A percentile compares a stretch with the other conserved stretches of the same genome.
phyloP scores from a whole-genome alignment of 2,797 vertebrate species.

The Acestrorhynchus altus region DNA sequence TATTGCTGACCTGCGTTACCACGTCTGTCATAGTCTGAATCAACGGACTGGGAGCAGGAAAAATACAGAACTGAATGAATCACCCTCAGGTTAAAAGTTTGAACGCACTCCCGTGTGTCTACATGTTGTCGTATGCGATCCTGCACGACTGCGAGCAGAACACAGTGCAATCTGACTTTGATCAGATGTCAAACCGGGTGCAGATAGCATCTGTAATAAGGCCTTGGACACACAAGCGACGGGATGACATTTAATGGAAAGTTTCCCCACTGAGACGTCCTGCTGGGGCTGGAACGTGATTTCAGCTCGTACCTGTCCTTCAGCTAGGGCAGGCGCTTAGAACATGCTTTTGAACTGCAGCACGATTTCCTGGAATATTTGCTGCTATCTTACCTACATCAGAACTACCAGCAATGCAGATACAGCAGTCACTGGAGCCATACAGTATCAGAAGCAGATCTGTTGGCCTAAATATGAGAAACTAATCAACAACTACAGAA shows the following conservation, averaged over 20 bases:
- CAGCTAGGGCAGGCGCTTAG: not conserved
- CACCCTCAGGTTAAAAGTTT: not conserved
- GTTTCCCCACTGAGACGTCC: not conserved
- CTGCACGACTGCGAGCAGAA: not conserved
- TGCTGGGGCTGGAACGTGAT: not conserved
- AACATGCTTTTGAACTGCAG: not conserved
- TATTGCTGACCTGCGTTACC: not conserved
- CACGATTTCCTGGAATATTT: not conserved
- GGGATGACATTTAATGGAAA: constrained; percentile 11
- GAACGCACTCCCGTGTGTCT: no score
- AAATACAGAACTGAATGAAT: not conserved
- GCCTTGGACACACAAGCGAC: not conserved
- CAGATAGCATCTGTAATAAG: constrained; percentile 35
- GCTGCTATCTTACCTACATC: not conserved
- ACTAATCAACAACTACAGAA: no score
- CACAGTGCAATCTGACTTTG: constrained; percentile 11
- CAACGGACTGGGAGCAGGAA: not conserved
- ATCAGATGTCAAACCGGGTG: constrained; percentile 7
- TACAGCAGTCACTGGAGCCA: not conserved
- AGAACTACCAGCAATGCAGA: not conserved
- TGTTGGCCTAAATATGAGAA: no score
- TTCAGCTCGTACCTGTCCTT: not conserved
- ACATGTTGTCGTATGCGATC: no score
- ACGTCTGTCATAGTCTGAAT: not conserved
- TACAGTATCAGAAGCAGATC: no score